Conservation (phyloP, 1,140 invertebrate genomes). For the Antheraea pernyi region DNA sequence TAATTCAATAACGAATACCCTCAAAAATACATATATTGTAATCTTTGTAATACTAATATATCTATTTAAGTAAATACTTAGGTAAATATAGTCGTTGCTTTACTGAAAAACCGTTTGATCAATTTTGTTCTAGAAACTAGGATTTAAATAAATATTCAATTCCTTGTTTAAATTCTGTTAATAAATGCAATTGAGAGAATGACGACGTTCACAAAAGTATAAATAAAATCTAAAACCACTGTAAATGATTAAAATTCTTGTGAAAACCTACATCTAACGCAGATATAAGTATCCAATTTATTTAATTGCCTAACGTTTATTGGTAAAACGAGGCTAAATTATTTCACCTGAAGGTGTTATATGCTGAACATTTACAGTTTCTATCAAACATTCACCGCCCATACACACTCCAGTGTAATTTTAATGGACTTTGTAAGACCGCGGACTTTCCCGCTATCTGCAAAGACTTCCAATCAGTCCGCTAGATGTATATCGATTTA, state of each 20-base stretch:
- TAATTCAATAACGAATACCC: too few relatives aligned
- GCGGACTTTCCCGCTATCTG: conserved; percentile 41
- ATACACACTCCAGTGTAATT: conserved; percentile 34
- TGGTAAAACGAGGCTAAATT: background rate
- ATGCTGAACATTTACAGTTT: background rate
- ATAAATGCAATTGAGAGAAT: too few relatives aligned
- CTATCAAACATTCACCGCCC: conserved; percentile 14
- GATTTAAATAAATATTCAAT: too few relatives aligned
- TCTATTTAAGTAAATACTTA: too few relatives aligned
- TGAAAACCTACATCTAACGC: background rate
- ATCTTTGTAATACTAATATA: too few relatives aligned
- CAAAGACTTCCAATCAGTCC: conserved; percentile 56
- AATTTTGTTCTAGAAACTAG: too few relatives aligned
- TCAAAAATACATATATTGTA: too few relatives aligned
- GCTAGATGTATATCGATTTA: conserved; percentile 75
- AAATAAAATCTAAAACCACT: background rate
- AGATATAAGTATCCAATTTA: background rate
- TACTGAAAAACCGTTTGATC: too few relatives aligned
- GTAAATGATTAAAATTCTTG: background rate
- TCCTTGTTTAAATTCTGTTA: too few relatives aligned
- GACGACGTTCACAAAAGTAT: too few relatives aligned
- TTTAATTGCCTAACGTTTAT: background rate
- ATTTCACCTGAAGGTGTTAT: background rate
- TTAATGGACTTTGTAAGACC: conserved; percentile 45
- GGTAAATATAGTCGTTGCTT: too few relatives aligned